Evolutionary conservation across 2,888 invertebrate genomes (phyloP).

Genomic region (Melangyna quadrimaculata): DNA sequence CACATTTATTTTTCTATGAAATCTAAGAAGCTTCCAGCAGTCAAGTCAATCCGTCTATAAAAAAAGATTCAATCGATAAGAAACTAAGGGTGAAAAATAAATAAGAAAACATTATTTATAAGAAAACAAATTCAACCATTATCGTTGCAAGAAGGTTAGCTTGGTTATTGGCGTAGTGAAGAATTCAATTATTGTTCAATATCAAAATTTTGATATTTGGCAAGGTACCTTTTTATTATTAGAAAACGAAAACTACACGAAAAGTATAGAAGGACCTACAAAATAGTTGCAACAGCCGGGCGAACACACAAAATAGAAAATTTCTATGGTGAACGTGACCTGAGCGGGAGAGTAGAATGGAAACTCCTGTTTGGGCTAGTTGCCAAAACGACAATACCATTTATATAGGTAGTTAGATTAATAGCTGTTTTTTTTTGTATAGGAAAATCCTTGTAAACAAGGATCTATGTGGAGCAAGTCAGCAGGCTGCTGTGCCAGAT

Average conservation of each 20-base stretch:
- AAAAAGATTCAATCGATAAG: background rate
- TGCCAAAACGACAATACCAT: background rate
- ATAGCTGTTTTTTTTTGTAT: background rate
- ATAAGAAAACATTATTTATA: background rate
- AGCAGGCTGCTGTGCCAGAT: conserved; percentile 24
- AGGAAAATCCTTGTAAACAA: conserved; percentile 9
- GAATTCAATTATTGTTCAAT: conserved; percentile 12
- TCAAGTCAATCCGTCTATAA: too few species aligned
- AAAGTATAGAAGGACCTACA: background rate
- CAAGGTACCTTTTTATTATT: background rate
- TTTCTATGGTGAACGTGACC: background rate
- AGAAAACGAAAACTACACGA: background rate
- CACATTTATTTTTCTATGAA: background rate
- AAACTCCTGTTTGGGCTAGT: background rate
- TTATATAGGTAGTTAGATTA: background rate
- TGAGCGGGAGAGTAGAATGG: background rate
- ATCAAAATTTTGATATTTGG: conserved; percentile 9
- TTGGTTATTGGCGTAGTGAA: background rate
- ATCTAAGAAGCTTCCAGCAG: background rate
- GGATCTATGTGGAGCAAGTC: conserved; percentile 11
- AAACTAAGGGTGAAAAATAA: background rate
- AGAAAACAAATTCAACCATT: background rate
- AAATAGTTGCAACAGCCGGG: conserved; percentile 1
- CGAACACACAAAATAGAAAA: background rate
- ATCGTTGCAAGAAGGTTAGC: background rate